phyloP scores from a whole-genome alignment of 2,888 invertebrate genomes.

The Hesperia comma region DNA sequence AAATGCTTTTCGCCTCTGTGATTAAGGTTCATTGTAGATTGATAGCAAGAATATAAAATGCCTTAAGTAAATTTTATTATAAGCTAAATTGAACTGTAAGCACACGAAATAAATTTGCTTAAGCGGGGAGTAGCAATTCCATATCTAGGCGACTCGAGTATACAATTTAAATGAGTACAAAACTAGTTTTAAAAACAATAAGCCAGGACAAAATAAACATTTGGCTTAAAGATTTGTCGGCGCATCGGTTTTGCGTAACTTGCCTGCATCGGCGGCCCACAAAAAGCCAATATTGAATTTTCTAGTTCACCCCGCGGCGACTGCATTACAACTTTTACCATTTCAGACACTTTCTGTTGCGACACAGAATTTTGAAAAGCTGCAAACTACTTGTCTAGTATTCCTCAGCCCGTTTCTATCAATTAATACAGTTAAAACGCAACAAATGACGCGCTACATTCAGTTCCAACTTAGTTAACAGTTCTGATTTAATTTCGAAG shows the following conservation, averaged over 20 bases:
- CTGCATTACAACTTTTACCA: conserved; percentile 35
- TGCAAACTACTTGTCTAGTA: conserved; percentile 43
- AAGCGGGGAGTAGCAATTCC: too few relatives aligned
- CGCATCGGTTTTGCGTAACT: conserved; percentile 32
- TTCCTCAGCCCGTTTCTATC: conserved; percentile 62
- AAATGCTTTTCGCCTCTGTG: too few relatives aligned
- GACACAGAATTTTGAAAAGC: conserved; percentile 54
- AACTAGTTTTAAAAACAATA: background rate
- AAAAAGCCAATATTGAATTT: conserved; percentile 38
- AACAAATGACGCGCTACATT: conserved; percentile 69
- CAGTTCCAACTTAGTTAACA: conserved; percentile 67
- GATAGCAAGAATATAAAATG: too few relatives aligned
- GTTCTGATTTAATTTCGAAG: background rate
- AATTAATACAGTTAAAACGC: conserved; percentile 77
- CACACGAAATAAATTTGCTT: too few relatives aligned
- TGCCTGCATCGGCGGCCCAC: conserved; percentile 21
- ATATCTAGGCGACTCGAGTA: too few relatives aligned
- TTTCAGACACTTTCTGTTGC: conserved; percentile 45
- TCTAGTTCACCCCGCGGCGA: conserved; percentile 23
- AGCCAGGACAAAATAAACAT: conserved; percentile 23
- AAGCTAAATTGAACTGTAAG: too few relatives aligned
- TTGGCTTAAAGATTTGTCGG: conserved; percentile 29
- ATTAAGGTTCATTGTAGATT: too few relatives aligned
- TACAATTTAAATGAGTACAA: background rate
- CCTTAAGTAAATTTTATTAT: too few relatives aligned